phyloP scores from a whole-genome alignment of 2,113 vertebrate species.

The Crotalus helleri region DNA sequence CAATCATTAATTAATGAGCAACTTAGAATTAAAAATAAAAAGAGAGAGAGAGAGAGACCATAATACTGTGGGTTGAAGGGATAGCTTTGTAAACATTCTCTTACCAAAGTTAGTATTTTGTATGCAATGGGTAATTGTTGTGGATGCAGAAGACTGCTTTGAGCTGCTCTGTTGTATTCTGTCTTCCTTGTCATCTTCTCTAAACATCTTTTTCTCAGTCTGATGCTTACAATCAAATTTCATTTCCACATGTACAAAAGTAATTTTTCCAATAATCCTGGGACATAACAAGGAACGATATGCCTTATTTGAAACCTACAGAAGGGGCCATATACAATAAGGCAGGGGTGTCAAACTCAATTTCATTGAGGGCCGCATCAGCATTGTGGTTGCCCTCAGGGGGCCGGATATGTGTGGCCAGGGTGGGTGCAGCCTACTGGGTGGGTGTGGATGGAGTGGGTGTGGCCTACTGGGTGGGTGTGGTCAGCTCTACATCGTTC shows the following conservation, averaged over 20 bases:
- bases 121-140: not conserved
- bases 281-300: not conserved
- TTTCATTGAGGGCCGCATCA: too few species aligned
- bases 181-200: not conserved
- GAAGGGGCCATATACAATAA: not conserved
- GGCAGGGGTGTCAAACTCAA: not conserved
- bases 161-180: not conserved
- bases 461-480: too few species aligned
- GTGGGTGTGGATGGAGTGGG: too few species aligned
- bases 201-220: not conserved
- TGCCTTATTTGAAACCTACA: not conserved
- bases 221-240: not conserved
- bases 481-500: too few species aligned
- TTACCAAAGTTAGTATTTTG: not conserved
- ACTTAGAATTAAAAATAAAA: constrained; percentile 1
- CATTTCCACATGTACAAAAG: not conserved
- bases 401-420: too few species aligned
- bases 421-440: too few species aligned
- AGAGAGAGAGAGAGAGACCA: not conserved
- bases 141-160: not conserved
- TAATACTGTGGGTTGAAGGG: not conserved
- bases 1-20: constrained; percentile 49
- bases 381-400: too few species aligned
- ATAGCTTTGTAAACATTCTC: not conserved
- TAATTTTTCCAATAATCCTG: not conserved